These are phyloP conservation scores for Archocentrus centrarchus DNA, from an alignment of 2,113 vertebrate species.

Conservation along the genomic window DNA sequence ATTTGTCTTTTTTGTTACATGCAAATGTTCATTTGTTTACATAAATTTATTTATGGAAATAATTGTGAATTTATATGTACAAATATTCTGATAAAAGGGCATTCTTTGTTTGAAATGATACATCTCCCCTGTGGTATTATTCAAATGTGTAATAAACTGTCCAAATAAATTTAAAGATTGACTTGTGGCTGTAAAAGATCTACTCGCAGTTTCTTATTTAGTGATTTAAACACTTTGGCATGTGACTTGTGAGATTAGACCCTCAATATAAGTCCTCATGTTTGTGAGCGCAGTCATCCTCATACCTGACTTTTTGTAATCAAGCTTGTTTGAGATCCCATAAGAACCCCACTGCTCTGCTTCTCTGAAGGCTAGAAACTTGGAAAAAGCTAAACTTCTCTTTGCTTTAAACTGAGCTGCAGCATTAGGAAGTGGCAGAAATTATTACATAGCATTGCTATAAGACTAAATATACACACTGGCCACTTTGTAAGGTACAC, in stretches of 20 bases:
- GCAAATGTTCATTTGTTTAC: background rate
- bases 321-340: background rate
- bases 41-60: background rate
- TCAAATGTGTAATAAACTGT: background rate
- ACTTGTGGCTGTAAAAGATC: background rate
- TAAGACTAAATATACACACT: background rate
- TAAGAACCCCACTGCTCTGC: background rate
- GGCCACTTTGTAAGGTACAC: background rate
- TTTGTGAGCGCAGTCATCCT: background rate
- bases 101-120: background rate
- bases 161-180: background rate
- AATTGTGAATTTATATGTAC: background rate
- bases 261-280: background rate
- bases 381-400: background rate
- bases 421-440: background rate
- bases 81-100: background rate
- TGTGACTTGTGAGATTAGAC: background rate
- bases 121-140: background rate
- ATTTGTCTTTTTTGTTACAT: constrained; percentile 5
- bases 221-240: background rate
- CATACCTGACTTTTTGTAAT: background rate
- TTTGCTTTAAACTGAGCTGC: background rate
- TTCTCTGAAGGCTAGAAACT: background rate
- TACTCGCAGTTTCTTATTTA: background rate
- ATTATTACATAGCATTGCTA: background rate